Conservation (phyloP, 1,140 invertebrate species). For the Bombus turneri region DNA sequence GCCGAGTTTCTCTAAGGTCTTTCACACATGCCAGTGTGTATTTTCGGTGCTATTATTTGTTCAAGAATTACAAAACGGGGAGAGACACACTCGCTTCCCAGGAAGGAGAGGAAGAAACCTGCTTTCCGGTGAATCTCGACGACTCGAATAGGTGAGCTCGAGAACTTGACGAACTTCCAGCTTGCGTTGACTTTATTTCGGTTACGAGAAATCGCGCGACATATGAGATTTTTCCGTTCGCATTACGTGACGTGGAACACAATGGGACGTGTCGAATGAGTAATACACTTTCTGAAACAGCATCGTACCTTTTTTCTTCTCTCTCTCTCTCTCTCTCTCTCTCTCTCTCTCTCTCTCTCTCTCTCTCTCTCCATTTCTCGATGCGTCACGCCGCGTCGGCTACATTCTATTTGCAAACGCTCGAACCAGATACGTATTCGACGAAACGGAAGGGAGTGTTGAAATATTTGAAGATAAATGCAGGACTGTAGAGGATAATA, state of each 20-base stretch:
- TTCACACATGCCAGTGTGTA: constrained; percentile 47
- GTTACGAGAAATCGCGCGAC: neutral
- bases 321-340: too few relatives aligned
- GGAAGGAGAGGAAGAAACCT: neutral
- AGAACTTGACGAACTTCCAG: neutral
- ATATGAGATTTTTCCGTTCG: constrained; percentile 26
- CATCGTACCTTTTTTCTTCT: neutral
- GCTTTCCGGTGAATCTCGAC: constrained; percentile 18
- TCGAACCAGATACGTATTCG: neutral
- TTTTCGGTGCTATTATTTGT: constrained; percentile 52
- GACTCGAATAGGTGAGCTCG: neutral
- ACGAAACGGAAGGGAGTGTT: neutral
- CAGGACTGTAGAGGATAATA: neutral
- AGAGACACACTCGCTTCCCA: constrained; percentile 12
- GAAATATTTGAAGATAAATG: neutral
- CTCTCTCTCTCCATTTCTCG: neutral
- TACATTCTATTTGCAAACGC: neutral
- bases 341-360: too few relatives aligned
- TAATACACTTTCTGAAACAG: constrained; percentile 7
- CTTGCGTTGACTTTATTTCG: neutral
- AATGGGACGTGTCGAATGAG: constrained; percentile 32
- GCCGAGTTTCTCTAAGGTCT: constrained; percentile 43
- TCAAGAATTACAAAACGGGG: constrained; percentile 51
- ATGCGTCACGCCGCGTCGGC: neutral
- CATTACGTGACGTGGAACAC: constrained; percentile 29